Evolutionary conservation across 2,113 vertebrate species (phyloP).

Genomic region (Atractosteus spatula): DNA sequence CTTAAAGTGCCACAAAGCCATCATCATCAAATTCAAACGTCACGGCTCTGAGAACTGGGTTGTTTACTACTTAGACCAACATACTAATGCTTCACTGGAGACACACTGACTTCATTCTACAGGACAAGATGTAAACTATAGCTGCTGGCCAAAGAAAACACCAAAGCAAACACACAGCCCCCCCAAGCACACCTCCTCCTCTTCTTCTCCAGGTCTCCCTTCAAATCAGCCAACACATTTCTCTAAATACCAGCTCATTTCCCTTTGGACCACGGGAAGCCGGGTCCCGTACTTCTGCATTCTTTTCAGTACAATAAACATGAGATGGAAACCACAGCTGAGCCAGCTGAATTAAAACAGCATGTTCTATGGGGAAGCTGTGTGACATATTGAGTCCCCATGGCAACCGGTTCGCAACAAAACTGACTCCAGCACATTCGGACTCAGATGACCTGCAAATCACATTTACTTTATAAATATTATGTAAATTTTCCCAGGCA

Average conservation of each 20-base stretch:
- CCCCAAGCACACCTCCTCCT: not conserved
- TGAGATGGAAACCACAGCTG: not conserved
- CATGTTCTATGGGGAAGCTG: conserved; percentile 3
- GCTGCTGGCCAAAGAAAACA: not conserved
- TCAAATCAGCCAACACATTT: conserved; percentile 8
- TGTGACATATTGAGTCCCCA: not conserved
- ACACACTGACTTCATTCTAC: not conserved
- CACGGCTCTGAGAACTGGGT: not conserved
- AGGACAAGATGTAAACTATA: not conserved
- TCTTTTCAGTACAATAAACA: not conserved
- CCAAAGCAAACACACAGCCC: too few relatives aligned
- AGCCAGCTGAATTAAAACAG: conserved; percentile 1
- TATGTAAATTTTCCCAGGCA: not conserved
- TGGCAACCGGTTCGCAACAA: not conserved
- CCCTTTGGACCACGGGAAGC: not conserved
- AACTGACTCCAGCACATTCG: not conserved
- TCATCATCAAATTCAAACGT: too few relatives aligned
- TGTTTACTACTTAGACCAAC: not conserved
- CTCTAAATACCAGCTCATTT: not conserved
- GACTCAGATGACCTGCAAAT: not conserved
- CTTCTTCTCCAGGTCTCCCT: not conserved
- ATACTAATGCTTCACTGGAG: not conserved
- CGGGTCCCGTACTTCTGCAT: not conserved
- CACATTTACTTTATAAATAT: not conserved
- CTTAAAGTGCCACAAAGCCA: too few relatives aligned